A percentile compares a stretch with the other conserved stretches of the same genome.
These are phyloP conservation scores for Bursaphelenchus okinawaensis DNA, from an alignment of 2,888 invertebrate genomes.

Conservation along the genomic window DNA sequence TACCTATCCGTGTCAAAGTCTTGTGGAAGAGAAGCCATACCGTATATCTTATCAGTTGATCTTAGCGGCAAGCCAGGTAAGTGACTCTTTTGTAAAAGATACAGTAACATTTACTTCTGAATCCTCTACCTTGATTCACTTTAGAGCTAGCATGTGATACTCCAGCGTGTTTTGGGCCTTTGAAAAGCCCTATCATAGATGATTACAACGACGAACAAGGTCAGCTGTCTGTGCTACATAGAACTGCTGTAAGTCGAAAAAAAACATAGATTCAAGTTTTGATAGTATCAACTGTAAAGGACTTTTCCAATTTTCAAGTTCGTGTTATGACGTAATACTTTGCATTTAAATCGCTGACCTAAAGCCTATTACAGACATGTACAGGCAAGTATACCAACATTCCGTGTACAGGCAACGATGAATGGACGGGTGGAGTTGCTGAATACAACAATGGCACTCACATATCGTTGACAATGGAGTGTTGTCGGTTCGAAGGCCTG, in stretches of 20 bases:
- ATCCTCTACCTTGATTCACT: constrained; percentile 14
- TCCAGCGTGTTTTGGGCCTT: constrained; percentile 36
- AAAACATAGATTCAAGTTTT: constrained; percentile 11
- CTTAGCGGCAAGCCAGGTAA: constrained; percentile 40
- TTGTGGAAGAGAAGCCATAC: constrained; percentile 36
- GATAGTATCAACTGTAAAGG: neutral
- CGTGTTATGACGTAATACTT: no score
- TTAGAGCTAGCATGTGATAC: constrained; percentile 37
- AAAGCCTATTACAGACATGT: constrained; percentile 14
- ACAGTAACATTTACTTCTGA: neutral
- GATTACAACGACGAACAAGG: constrained; percentile 15
- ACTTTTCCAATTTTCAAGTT: no score
- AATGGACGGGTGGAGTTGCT: constrained; percentile 49
- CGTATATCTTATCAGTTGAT: constrained; percentile 38
- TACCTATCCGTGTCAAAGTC: constrained; percentile 10
- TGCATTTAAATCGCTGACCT: neutral
- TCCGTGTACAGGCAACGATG: constrained; percentile 37
- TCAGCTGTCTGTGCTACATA: constrained; percentile 13
- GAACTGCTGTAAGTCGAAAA: constrained; percentile 16
- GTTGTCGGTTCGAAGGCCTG: constrained; percentile 44
- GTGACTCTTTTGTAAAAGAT: neutral
- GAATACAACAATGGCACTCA: constrained; percentile 53
- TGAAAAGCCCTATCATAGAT: constrained; percentile 17
- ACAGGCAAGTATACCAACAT: constrained; percentile 26
- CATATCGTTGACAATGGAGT: constrained; percentile 42